Percentiles rank a stretch among this genome's conserved stretches.
Conservation (phyloP, 2,888 invertebrate genomes). For the Diaphora mendica region DNA sequence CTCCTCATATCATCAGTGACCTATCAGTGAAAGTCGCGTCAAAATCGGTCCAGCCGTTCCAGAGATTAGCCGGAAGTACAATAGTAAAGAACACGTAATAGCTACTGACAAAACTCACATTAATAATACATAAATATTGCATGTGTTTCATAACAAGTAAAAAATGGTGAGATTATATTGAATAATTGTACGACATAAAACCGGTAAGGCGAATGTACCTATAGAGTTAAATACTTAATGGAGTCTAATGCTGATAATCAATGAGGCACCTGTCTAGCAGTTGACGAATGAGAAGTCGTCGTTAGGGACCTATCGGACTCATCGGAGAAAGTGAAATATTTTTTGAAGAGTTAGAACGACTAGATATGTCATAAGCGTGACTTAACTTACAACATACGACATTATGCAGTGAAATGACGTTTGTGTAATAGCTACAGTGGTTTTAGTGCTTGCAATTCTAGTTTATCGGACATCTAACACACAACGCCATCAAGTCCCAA, state of each 20-base stretch:
- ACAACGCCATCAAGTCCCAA: too few relatives aligned
- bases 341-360: constrained; percentile 43
- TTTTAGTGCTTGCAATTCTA: background rate
- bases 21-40: too few relatives aligned
- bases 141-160: constrained; percentile 59
- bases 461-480: background rate
- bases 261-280: constrained; percentile 74
- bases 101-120: constrained; percentile 33
- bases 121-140: constrained; percentile 43
- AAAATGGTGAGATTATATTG: constrained; percentile 67
- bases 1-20: too few relatives aligned
- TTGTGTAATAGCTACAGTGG: constrained; percentile 13
- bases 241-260: constrained; percentile 75
- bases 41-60: too few relatives aligned
- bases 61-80: too few relatives aligned
- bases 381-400: constrained; percentile 11
- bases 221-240: constrained; percentile 82
- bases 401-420: constrained; percentile 16
- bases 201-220: constrained; percentile 73
- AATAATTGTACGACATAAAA: constrained; percentile 67
- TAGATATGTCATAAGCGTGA: constrained; percentile 48
- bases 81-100: constrained; percentile 21
- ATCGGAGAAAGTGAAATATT: constrained; percentile 81
- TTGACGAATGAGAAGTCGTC: constrained; percentile 77
- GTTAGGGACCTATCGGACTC: constrained; percentile 68